Conservation (phyloP, 2,113 vertebrate species). For the Mirza zaza region DNA sequence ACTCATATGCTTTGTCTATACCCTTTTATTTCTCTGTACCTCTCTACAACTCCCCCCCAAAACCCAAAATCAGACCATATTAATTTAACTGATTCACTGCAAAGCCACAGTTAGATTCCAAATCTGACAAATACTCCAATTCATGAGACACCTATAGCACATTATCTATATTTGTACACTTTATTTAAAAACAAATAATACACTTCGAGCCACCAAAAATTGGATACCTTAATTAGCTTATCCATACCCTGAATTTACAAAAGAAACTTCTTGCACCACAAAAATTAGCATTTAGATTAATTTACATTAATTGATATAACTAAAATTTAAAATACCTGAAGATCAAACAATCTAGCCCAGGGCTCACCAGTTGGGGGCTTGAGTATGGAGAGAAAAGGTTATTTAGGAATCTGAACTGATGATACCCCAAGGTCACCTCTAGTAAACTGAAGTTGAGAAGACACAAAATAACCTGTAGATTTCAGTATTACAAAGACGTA, state of each 20-base stretch:
- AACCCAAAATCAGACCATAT: background rate
- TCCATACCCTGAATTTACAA: slow-evolving; percentile 80
- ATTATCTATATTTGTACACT: slow-evolving; percentile 74
- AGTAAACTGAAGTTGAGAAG: slow-evolving; percentile 56
- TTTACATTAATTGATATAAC: slow-evolving; percentile 75
- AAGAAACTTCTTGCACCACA: slow-evolving; percentile 76
- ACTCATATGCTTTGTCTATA: slow-evolving; percentile 29
- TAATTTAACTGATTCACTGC: slow-evolving; percentile 32
- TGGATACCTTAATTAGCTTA: slow-evolving; percentile 74
- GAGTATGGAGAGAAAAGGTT: background rate
- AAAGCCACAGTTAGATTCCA: slow-evolving; percentile 41
- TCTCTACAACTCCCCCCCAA: background rate
- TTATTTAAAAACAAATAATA: slow-evolving; percentile 81
- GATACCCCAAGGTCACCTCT: slow-evolving; percentile 47
- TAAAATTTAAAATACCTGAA: slow-evolving; percentile 75
- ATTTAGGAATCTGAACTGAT: slow-evolving; percentile 51
- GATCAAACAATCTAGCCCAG: slow-evolving; percentile 65
- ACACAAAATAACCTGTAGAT: slow-evolving; percentile 55
- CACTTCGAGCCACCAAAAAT: slow-evolving; percentile 77
- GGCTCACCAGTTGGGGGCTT: slow-evolving; percentile 33
- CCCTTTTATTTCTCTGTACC: background rate
- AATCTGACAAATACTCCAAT: slow-evolving; percentile 65
- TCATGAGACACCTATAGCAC: slow-evolving; percentile 77
- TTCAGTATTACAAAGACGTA: slow-evolving; percentile 65
- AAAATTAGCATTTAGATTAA: slow-evolving; percentile 77